phyloP scores from a whole-genome alignment of 1,140 invertebrate genomes.

The Druon quercuslanigerum region DNA sequence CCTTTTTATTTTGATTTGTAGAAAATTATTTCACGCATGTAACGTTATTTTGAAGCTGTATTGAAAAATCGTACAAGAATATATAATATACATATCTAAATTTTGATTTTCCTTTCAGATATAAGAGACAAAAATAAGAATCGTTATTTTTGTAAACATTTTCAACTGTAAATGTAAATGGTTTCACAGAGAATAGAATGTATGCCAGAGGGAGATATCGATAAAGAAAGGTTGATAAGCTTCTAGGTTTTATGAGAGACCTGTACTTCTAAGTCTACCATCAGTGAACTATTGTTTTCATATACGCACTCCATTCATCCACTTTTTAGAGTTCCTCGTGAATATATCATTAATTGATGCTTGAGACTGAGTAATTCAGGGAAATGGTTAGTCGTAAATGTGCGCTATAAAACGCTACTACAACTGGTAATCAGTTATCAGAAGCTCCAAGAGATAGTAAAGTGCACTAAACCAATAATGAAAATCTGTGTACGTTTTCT shows the following conservation, averaged over 20 bases:
- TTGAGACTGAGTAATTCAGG: slow-evolving; percentile 26
- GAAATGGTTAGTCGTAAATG: slow-evolving; percentile 11
- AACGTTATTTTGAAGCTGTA: too few relatives aligned
- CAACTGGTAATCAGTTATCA: slow-evolving; percentile 25
- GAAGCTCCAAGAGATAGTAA: not conserved
- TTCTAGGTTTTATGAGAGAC: not conserved
- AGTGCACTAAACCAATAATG: not conserved
- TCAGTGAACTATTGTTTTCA: slow-evolving; percentile 17
- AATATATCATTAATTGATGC: not conserved
- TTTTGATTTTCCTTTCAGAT: too few relatives aligned
- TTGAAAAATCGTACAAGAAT: too few relatives aligned
- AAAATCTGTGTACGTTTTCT: not conserved
- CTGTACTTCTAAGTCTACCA: not conserved
- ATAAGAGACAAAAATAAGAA: too few relatives aligned
- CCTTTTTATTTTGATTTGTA: too few relatives aligned
- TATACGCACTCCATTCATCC: not conserved
- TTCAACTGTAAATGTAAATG: too few relatives aligned
- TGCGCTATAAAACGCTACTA: not conserved
- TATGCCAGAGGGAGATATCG: too few relatives aligned
- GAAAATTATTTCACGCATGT: too few relatives aligned
- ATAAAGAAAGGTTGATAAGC: too few relatives aligned
- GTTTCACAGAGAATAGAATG: too few relatives aligned
- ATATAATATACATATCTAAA: too few relatives aligned
- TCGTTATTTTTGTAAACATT: too few relatives aligned
- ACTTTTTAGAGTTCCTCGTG: not conserved